Conservation (phyloP, 35 echinoderm and acorn worm genomes). For the Anneissia japonica region DNA sequence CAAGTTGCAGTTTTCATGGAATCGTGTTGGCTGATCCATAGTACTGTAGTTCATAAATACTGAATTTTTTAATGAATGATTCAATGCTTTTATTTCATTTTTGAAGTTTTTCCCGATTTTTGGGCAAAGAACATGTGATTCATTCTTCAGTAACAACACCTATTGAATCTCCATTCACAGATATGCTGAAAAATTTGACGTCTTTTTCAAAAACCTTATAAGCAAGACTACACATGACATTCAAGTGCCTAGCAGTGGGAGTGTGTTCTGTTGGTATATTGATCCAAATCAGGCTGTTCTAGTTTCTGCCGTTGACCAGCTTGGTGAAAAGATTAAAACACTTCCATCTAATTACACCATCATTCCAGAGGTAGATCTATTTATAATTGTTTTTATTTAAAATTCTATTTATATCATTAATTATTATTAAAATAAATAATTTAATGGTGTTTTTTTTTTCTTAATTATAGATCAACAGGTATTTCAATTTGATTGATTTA, state of each 20-base stretch:
- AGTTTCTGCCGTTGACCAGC: conserved; percentile 40
- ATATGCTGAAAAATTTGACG: conserved; percentile 52
- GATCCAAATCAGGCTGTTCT: conserved; percentile 59
- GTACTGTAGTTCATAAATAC: too few species aligned
- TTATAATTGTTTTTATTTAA: too few species aligned
- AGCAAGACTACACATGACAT: conserved; percentile 52
- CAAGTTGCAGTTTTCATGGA: too few species aligned
- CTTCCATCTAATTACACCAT: conserved; percentile 63
- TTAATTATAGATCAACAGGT: conserved; percentile 60
- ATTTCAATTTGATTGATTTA: conserved; percentile 59
- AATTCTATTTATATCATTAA: too few species aligned
- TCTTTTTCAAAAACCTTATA: conserved; percentile 59
- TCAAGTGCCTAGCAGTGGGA: conserved; percentile 44
- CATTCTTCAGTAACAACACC: background rate
- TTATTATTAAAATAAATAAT: too few species aligned
- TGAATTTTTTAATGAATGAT: too few species aligned
- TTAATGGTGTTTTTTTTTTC: background rate
- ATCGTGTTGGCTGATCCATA: too few species aligned
- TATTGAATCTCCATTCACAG: conserved; percentile 16
- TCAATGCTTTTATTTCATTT: too few species aligned
- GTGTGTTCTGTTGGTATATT: conserved; percentile 66
- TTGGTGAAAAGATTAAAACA: conserved; percentile 62
- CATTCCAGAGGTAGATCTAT: conserved; percentile 67
- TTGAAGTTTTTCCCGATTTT: background rate
- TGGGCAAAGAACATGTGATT: background rate